Evolutionary conservation across 1,140 invertebrate species (phyloP).

Genomic region (Saxidomus purpurata): DNA sequence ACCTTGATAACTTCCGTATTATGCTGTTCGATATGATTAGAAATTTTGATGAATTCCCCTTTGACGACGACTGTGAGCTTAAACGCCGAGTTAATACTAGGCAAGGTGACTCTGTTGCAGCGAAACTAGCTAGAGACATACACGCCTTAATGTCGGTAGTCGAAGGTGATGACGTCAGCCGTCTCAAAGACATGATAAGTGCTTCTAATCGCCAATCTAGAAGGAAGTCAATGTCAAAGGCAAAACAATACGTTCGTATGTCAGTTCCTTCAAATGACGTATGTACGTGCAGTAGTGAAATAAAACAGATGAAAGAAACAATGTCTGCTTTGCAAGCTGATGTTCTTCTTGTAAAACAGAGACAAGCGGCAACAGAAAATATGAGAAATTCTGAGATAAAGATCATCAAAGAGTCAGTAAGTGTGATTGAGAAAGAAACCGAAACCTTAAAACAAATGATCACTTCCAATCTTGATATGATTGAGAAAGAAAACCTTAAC

Average conservation of each 20-base stretch:
- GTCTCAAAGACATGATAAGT: background rate
- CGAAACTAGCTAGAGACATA: slow-evolving; percentile 6
- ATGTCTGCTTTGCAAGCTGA: background rate
- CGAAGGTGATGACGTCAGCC: background rate
- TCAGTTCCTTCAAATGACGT: background rate
- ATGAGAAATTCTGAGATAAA: background rate
- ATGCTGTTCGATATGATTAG: background rate
- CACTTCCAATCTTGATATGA: too few relatives aligned
- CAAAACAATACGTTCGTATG: too few relatives aligned
- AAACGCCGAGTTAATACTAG: slow-evolving; percentile 10
- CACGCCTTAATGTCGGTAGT: background rate
- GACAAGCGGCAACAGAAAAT: too few relatives aligned
- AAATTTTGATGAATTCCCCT: slow-evolving; percentile 20
- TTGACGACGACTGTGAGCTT: background rate
- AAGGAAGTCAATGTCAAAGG: background rate
- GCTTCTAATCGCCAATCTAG: background rate
- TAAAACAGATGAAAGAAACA: background rate
- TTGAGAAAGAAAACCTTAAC: too few relatives aligned
- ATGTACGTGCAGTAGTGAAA: background rate
- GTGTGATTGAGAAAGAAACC: too few relatives aligned
- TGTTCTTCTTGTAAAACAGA: background rate
- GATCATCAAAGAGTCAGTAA: too few relatives aligned
- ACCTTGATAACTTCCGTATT: background rate
- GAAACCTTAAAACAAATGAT: too few relatives aligned
- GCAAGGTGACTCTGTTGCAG: background rate